These are phyloP conservation scores for Galbula dea DNA, from an alignment of 2,113 vertebrate species.

Conservation along the genomic window DNA sequence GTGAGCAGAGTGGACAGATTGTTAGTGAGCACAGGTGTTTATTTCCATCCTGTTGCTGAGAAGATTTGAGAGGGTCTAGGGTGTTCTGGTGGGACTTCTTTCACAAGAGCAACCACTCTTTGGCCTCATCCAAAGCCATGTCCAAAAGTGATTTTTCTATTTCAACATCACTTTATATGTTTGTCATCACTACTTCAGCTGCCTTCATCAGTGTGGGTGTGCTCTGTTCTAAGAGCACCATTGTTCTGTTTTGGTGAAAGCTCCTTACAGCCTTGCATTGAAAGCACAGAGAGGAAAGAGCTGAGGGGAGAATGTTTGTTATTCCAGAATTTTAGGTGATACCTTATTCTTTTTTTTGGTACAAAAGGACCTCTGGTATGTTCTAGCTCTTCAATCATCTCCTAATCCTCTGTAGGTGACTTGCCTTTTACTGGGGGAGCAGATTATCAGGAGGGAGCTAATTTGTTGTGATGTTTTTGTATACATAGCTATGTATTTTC, in stretches of 20 bases:
- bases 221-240: not conserved
- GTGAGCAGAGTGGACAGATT: not conserved
- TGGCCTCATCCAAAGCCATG: not conserved
- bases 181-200: not conserved
- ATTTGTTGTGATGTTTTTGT: not conserved
- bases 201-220: not conserved
- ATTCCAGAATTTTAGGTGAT: not conserved
- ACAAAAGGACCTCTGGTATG: not conserved
- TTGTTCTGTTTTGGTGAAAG: not conserved
- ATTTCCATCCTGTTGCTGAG: not conserved
- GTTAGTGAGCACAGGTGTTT: not conserved
- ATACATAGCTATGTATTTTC: not conserved
- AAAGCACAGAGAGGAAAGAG: not conserved
- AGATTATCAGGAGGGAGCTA: not conserved
- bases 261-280: not conserved
- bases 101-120: not conserved
- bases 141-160: not conserved
- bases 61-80: not conserved
- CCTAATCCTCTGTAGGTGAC: not conserved
- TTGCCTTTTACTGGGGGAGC: not conserved
- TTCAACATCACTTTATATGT: not conserved
- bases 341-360: not conserved
- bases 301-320: rapidly evolving
- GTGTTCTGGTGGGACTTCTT: not conserved
- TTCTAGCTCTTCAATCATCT: not conserved